phyloP scores from a whole-genome alignment of 1,140 invertebrate species.

The Trichomalopsis sarcophagae region DNA sequence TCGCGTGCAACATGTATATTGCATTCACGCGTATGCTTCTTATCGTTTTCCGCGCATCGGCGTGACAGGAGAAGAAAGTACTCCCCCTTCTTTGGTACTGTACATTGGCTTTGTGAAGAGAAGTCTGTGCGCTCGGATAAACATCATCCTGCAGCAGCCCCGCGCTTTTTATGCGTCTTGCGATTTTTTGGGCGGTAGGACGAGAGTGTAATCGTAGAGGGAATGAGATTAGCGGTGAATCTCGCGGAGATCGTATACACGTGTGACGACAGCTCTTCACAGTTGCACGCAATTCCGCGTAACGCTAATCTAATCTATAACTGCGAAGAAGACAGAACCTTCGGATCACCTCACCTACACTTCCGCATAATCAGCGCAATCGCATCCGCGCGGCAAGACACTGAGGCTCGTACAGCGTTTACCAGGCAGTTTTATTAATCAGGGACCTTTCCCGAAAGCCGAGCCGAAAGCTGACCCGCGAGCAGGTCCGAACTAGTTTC shows the following conservation, averaged over 20 bases:
- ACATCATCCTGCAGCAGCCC: constrained; percentile 13
- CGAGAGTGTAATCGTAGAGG: too few relatives aligned
- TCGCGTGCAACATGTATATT: background rate
- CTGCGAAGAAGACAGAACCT: background rate
- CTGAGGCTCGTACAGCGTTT: background rate
- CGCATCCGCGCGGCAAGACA: background rate
- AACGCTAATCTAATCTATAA: too few relatives aligned
- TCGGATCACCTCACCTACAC: background rate
- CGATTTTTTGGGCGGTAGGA: background rate
- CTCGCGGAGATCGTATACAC: too few relatives aligned
- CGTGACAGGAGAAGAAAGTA: background rate
- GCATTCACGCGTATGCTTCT: background rate
- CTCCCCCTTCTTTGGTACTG: background rate
- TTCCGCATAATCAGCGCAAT: constrained; percentile 31
- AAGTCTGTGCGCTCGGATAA: constrained; percentile 36
- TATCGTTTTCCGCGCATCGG: background rate
- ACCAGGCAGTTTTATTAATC: background rate
- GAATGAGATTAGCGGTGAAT: too few relatives aligned
- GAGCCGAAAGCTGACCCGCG: constrained; percentile 46
- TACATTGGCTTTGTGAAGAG: background rate
- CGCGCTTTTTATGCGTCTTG: background rate
- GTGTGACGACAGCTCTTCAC: too few relatives aligned
- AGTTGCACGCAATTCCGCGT: too few relatives aligned
- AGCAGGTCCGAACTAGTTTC: constrained; percentile 54
- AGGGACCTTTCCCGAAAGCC: constrained; percentile 31